Percentiles rank a stretch among this genome's conserved stretches.
phyloP scores from a whole-genome alignment of 2,888 invertebrate species.

The Coecobrya sp. region DNA sequence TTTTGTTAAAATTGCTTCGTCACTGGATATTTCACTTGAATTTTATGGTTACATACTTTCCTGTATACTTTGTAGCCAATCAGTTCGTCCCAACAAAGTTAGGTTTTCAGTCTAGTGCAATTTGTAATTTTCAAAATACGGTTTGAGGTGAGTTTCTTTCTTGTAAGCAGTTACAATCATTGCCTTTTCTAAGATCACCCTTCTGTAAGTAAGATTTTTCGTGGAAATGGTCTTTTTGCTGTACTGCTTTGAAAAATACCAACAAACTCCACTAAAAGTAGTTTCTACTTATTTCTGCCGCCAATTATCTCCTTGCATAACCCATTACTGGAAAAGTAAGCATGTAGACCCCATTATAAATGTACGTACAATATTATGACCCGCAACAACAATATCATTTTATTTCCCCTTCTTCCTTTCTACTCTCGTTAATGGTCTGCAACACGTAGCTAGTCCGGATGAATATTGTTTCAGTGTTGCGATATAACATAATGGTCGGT shows the following conservation, averaged over 20 bases:
- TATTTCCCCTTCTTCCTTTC: conserved; percentile 14
- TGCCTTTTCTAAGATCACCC: not conserved
- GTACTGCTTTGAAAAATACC: not conserved
- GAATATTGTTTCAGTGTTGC: conserved; percentile 50
- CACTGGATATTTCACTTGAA: not conserved
- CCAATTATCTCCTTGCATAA: conserved; percentile 13
- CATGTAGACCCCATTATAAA: not conserved
- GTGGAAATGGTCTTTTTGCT: conserved; percentile 13
- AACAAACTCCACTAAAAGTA: conserved; percentile 14
- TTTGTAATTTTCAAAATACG: conserved; percentile 21
- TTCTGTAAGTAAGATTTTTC: not conserved
- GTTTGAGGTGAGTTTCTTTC: not conserved
- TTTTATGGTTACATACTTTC: not conserved
- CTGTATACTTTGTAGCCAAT: not conserved
- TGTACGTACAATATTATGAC: not conserved
- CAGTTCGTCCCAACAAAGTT: not conserved
- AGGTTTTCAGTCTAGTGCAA: not conserved
- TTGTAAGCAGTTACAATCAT: not conserved
- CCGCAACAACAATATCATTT: conserved; percentile 36
- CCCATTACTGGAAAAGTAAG: not conserved
- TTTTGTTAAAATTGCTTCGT: not conserved
- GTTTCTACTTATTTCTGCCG: conserved; percentile 22
- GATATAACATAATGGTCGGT: no score
- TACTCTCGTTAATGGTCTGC: conserved; percentile 63
- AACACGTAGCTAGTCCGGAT: conserved; percentile 57